These are phyloP conservation scores for Myotis pilosus DNA, from an alignment of 2,797 vertebrate genomes.

Conservation along the genomic window DNA sequence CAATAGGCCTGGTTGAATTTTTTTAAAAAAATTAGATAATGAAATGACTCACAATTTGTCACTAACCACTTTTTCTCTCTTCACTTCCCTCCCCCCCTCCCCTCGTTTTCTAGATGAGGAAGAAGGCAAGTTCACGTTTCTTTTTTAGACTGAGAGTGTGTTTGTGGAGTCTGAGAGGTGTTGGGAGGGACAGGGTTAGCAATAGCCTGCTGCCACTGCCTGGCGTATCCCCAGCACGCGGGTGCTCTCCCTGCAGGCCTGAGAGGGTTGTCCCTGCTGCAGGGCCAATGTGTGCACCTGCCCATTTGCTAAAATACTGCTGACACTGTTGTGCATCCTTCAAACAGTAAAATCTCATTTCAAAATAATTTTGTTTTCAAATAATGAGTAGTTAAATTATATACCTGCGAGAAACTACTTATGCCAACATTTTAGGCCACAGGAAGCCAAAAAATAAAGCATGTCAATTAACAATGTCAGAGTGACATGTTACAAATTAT, in stretches of 20 bases:
- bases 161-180: conserved; percentile 57
- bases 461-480: neutral
- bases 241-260: neutral
- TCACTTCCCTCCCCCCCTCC: conserved; percentile 75
- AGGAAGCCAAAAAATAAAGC: neutral
- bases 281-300: neutral
- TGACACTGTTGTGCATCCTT: neutral
- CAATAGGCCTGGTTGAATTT: conserved; percentile 65
- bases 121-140: conserved; percentile 92
- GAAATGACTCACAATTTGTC: conserved; percentile 76
- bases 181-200: neutral
- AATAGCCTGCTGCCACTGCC: neutral
- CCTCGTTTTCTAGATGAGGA: conserved; percentile 89
- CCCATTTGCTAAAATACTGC: neutral
- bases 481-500: neutral
- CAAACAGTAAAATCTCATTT: neutral
- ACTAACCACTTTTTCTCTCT: conserved; percentile 82
- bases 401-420: neutral
- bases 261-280: too few species aligned
- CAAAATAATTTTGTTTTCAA: conserved; percentile 4
- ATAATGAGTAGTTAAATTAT: neutral
- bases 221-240: fast-evolving
- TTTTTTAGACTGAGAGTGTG: conserved; percentile 60
- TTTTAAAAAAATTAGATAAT: conserved; percentile 61
- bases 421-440: neutral